Evolutionary conservation across 2,113 vertebrate genomes (phyloP).

Genomic region (Anguilla rostrata): DNA sequence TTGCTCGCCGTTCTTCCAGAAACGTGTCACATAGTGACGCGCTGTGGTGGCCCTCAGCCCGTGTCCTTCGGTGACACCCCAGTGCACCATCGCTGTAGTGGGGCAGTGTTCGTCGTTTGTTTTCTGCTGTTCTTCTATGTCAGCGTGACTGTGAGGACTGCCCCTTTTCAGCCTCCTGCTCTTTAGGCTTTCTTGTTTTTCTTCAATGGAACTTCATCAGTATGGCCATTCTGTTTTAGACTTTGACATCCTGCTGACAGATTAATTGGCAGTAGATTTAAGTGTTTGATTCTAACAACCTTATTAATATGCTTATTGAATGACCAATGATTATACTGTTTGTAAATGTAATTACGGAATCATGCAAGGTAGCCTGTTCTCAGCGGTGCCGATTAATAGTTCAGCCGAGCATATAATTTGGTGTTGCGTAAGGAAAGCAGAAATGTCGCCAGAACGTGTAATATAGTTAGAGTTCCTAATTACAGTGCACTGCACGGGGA

Average conservation of each 20-base stretch:
- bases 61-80: neutral
- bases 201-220: neutral
- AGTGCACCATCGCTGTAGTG: neutral
- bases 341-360: conserved; percentile 10
- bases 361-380: neutral
- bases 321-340: neutral
- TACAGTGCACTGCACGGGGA: neutral
- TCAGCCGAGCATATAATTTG: conserved; percentile 5
- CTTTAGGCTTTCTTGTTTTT: neutral
- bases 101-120: neutral
- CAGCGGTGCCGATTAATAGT: neutral
- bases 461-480: neutral
- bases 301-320: neutral
- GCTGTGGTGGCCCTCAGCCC: neutral
- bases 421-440: neutral
- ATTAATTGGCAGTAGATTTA: neutral
- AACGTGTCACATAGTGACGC: neutral
- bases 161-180: neutral
- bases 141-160: neutral
- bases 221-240: neutral
- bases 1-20: neutral
- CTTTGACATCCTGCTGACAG: conserved; percentile 1
- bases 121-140: too few relatives aligned
- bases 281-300: neutral
- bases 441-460: neutral